A percentile compares a stretch with the other conserved stretches of the same genome.
Evolutionary conservation across 2,888 invertebrate genomes (phyloP).

Genomic region (Latrodectus hesperus): DNA sequence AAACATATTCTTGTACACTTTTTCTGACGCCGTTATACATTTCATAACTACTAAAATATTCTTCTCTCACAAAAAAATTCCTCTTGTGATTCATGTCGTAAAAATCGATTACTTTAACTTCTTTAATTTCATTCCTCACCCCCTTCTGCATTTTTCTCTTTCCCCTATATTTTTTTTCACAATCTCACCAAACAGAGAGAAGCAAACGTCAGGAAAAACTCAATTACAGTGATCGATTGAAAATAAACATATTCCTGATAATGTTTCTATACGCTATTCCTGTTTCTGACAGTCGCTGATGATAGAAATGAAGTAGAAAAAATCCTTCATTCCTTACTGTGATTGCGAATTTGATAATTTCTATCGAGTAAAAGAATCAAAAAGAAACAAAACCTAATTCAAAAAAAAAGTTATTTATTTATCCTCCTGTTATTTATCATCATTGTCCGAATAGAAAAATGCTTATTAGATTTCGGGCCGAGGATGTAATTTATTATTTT

Average conservation of each 20-base stretch:
- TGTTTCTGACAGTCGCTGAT: neutral
- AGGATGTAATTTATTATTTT: neutral
- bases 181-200: neutral
- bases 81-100: slow-evolving; percentile 16
- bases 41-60: slow-evolving; percentile 35
- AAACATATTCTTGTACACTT: slow-evolving; percentile 8
- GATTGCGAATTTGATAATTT: neutral
- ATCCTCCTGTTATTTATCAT: no score
- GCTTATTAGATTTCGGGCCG: no score
- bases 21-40: neutral
- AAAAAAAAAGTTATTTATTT: no score
- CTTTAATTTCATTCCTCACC: slow-evolving; percentile 19
- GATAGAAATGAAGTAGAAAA: neutral
- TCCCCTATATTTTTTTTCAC: neutral
- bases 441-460: no score
- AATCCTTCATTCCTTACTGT: neutral
- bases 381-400: neutral
- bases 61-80: neutral
- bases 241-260: slow-evolving; percentile 55
- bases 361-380: neutral
- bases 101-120: slow-evolving; percentile 36
- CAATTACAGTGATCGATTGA: slow-evolving; percentile 58
- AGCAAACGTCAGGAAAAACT: slow-evolving; percentile 42
- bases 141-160: neutral
- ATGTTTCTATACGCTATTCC: slow-evolving; percentile 20